These are phyloP conservation scores for Hippasteria phrygiana DNA, from an alignment of 53 echinoderm and acorn worm species.

Conservation along the genomic window DNA sequence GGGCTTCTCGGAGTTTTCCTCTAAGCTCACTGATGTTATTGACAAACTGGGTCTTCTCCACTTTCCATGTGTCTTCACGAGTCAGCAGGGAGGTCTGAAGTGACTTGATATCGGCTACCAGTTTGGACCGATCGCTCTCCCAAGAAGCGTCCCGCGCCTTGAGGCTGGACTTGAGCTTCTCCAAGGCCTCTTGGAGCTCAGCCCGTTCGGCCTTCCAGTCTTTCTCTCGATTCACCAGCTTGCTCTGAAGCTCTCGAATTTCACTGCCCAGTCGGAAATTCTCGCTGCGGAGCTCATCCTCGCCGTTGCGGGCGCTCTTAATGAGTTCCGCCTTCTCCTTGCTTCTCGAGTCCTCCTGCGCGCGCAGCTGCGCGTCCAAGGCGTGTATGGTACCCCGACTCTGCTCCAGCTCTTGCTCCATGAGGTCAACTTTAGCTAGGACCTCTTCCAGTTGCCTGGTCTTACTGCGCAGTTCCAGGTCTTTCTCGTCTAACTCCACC, in stretches of 20 bases:
- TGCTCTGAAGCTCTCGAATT: slow-evolving; percentile 58
- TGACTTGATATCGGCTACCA: slow-evolving; percentile 78
- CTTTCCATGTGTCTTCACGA: slow-evolving; percentile 87
- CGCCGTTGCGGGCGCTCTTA: slow-evolving; percentile 52
- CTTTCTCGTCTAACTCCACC: slow-evolving; percentile 69
- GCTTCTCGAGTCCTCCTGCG: slow-evolving; percentile 71
- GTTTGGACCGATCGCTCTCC: slow-evolving; percentile 87
- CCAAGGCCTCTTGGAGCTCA: slow-evolving; percentile 76
- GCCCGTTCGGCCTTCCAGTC: slow-evolving; percentile 81
- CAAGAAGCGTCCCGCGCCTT: slow-evolving; percentile 80
- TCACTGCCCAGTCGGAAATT: slow-evolving; percentile 45
- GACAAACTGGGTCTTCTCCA: slow-evolving; percentile 64
- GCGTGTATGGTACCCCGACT: slow-evolving; percentile 67
- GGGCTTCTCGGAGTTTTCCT: slow-evolving; percentile 70
- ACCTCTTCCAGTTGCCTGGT: slow-evolving; percentile 82
- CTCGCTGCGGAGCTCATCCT: slow-evolving; percentile 50
- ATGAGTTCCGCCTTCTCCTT: slow-evolving; percentile 70
- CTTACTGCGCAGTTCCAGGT: slow-evolving; percentile 79
- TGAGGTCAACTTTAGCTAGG: slow-evolving; percentile 66
- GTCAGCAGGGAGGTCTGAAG: slow-evolving; percentile 65
- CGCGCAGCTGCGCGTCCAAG: slow-evolving; percentile 65
- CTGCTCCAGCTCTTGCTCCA: slow-evolving; percentile 70
- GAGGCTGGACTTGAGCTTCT: slow-evolving; percentile 76
- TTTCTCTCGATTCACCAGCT: slow-evolving; percentile 71
- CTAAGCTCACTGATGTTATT: slow-evolving; percentile 75